A percentile compares a stretch with the other conserved stretches of the same genome.
Evolutionary conservation across 2,888 invertebrate species (phyloP).

Genomic region (Platynereis dumerilii): DNA sequence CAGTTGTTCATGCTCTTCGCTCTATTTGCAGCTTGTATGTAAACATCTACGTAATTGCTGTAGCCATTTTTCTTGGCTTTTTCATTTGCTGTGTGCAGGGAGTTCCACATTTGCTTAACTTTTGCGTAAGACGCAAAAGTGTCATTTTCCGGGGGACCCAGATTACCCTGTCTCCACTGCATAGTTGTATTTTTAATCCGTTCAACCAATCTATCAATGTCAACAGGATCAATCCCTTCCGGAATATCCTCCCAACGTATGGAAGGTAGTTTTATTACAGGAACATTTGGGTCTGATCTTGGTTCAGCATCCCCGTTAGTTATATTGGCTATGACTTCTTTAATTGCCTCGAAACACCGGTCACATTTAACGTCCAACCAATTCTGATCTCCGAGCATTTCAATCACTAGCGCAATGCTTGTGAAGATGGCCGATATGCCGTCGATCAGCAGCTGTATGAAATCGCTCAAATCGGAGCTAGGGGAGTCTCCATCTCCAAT

Average conservation of each 20-base stretch:
- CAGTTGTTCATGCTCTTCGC: background rate
- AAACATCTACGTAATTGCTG: background rate
- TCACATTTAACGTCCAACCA: conserved; percentile 2
- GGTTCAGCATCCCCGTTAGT: too few species aligned
- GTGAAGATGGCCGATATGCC: background rate
- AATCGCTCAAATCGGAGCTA: too few species aligned
- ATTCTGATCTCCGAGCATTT: background rate
- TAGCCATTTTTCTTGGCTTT: background rate
- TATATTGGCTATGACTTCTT: too few species aligned
- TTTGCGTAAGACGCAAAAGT: background rate
- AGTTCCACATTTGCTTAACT: conserved; percentile 8
- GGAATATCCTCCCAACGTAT: background rate
- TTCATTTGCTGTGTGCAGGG: conserved; percentile 1
- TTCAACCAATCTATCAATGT: background rate
- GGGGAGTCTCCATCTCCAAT: too few species aligned
- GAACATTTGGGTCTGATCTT: too few species aligned
- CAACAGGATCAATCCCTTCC: background rate
- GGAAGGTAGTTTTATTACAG: too few species aligned
- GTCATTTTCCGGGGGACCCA: background rate
- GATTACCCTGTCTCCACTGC: background rate
- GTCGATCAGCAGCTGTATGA: background rate
- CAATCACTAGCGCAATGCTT: background rate
- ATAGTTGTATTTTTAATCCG: background rate
- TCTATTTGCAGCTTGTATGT: conserved; percentile 3
- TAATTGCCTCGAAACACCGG: too few species aligned